Conservation (phyloP, 2,797 vertebrate species). For the Sebastes hopkinsi region DNA sequence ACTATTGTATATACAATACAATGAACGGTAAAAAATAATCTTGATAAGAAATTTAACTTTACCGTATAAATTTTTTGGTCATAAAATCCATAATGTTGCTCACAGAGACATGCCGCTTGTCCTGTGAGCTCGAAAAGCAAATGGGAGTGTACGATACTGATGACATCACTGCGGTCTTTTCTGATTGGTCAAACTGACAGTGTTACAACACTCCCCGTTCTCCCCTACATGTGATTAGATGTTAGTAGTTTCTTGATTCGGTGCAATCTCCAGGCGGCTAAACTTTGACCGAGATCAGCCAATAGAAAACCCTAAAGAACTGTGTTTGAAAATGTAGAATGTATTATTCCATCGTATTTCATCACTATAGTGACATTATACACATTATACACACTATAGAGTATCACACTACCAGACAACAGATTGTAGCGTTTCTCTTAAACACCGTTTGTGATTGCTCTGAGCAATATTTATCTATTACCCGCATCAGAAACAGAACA, state of each 20-base stretch:
- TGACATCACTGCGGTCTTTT: too few species aligned
- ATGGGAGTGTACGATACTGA: too few species aligned
- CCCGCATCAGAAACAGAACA: background rate
- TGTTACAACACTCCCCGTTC: too few species aligned
- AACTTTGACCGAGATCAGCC: background rate
- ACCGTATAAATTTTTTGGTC: too few species aligned
- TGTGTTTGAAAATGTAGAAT: background rate
- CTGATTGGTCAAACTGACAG: too few species aligned
- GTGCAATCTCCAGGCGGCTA: background rate
- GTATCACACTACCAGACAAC: background rate
- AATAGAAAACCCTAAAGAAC: background rate
- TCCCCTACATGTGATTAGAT: background rate
- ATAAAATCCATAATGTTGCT: too few species aligned
- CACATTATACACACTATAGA: background rate
- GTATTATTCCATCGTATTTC: background rate
- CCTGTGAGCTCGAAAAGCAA: too few species aligned
- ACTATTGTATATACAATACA: too few species aligned
- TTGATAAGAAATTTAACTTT: too few species aligned
- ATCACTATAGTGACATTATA: background rate
- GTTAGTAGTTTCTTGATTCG: background rate
- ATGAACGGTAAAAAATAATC: too few species aligned
- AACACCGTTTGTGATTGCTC: background rate
- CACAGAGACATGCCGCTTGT: too few species aligned
- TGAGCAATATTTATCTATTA: background rate
- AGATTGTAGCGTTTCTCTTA: background rate